Base-by-base conservation (phyloP, 37 sponge, comb jelly and placozoan species). In the Tethya wilhelma region DNA sequence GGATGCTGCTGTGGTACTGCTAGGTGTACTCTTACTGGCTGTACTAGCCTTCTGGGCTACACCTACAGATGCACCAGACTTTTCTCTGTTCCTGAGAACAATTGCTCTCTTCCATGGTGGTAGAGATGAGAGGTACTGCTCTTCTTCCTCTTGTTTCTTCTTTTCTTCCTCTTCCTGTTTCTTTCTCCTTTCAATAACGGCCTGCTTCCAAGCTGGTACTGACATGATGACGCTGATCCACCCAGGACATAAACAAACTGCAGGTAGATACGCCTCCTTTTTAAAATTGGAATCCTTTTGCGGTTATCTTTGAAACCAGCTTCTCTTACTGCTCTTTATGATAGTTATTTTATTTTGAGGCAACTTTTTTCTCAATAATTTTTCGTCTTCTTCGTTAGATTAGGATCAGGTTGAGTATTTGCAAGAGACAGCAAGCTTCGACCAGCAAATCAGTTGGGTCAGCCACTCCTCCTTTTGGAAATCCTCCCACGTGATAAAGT, bases 141-240 rank as follows among this genome's bases (percentile, higher is more conserved):
- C 95, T 14, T 84, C 81, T 62, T 86, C 88, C n/a, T 86, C 80
- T 11, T 74, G 64, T 38, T 82, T 88, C 11, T 55, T 42, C 55
- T 84, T 31, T 40, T 94, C 91, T 65, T 90, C 88, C 5, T 83
- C 85, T 40, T 87, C 85, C 59, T 93, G 72, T 73, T 84, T 58
- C 67, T 78, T 83, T 64, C 72, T 84, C n/a, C 84, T 72, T 8
- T 94, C 85, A 5, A 90, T 19, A 30, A 94, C 46, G 1, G 91
- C 88, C 71, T 65, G 63, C 67, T 94, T 94, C 95, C 95, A 94
- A 0, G 91, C 78, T 20, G 95, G 95, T 4, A 83, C 19, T 17
- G 30, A 28, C 7, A 20, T 46, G 26, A 26, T 44, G 11, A 2
- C 28, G 44, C 55, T 19, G 55, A 17, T 49, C 14, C 17, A 17